phyloP scores from a whole-genome alignment of 2,113 vertebrate species.

The Grammomys dolichurus region DNA sequence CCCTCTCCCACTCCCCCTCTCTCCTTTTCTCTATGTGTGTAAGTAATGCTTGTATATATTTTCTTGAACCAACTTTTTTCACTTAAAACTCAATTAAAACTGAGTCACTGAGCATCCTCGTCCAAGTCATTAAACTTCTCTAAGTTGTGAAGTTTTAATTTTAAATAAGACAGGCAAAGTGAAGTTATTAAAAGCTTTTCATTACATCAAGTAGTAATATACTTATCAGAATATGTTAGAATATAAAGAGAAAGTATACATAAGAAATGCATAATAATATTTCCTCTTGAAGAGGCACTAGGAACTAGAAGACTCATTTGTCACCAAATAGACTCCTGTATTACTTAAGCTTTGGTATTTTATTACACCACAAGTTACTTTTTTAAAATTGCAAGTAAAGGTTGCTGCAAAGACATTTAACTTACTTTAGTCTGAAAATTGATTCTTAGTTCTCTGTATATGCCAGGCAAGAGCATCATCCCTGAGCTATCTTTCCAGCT shows the following conservation, averaged over 20 bases:
- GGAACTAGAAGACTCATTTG: background rate
- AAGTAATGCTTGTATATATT: background rate
- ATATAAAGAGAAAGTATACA: background rate
- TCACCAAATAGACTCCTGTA: background rate
- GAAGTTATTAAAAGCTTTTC: background rate
- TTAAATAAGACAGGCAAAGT: background rate
- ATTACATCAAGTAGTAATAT: slow-evolving; percentile 6
- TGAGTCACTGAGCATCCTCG: background rate
- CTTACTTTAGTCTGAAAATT: background rate
- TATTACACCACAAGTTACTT: background rate
- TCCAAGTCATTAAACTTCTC: slow-evolving; percentile 16
- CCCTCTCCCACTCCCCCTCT: too few relatives aligned
- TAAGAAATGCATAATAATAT: background rate
- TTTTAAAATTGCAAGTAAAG: background rate
- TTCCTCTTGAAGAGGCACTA: background rate
- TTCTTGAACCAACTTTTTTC: slow-evolving; percentile 6
- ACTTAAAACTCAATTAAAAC: slow-evolving; percentile 21
- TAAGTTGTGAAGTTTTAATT: background rate
- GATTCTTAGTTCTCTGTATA: background rate
- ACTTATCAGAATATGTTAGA: slow-evolving; percentile 14
- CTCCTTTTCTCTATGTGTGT: background rate
- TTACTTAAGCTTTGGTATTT: slow-evolving; percentile 5
- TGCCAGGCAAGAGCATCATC: background rate
- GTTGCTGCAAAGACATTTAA: background rate
- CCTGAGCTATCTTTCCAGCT: background rate